phyloP scores from a whole-genome alignment of 92 coral and sea anemone genomes.

The Zoanthus sansibaricus region DNA sequence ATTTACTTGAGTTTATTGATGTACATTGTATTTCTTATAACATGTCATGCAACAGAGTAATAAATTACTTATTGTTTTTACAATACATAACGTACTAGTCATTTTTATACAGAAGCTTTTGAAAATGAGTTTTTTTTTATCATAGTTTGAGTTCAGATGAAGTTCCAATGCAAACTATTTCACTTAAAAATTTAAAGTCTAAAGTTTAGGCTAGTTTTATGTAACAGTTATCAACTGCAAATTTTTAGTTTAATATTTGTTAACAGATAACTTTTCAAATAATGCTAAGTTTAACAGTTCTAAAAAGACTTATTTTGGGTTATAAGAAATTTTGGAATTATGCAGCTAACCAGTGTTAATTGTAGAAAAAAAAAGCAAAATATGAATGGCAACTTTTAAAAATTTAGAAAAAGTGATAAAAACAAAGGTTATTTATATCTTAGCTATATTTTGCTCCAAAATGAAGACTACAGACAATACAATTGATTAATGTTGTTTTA shows the following conservation, averaged over 20 bases:
- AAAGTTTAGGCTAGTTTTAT: too few species aligned
- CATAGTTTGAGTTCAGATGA: background rate
- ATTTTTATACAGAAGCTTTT: background rate
- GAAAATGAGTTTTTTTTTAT: background rate
- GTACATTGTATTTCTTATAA: background rate
- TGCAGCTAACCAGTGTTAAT: too few species aligned
- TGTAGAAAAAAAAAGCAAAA: too few species aligned
- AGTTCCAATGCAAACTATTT: background rate
- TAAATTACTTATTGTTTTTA: background rate
- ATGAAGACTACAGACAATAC: background rate
- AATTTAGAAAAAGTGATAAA: too few species aligned
- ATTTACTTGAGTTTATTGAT: conserved; percentile 9
- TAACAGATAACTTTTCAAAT: too few species aligned
- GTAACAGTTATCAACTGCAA: too few species aligned
- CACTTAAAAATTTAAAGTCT: background rate
- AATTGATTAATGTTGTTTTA: background rate
- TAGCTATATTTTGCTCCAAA: background rate
- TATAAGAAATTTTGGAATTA: too few species aligned
- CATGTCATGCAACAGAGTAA: background rate
- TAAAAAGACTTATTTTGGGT: too few species aligned
- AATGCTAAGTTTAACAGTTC: too few species aligned
- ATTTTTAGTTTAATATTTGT: too few species aligned
- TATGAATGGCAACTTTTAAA: too few species aligned
- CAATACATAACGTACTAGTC: background rate
- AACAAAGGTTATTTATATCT: too few species aligned